Evolutionary conservation across 2,888 invertebrate species (phyloP).

Genomic region (Napeogenes sylphis): DNA sequence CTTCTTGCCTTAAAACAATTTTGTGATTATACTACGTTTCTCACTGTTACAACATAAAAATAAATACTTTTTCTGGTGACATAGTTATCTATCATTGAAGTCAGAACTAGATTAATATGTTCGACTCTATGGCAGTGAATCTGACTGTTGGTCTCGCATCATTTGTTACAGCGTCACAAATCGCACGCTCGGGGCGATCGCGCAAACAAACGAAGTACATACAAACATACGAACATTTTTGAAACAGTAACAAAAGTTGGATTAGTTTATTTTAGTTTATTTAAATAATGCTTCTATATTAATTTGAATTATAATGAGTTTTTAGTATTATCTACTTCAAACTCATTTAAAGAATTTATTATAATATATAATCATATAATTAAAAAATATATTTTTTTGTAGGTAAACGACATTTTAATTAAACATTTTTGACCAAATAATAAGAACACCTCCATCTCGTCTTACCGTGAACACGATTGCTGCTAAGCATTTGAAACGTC

Average conservation of each 20-base stretch:
- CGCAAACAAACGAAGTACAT: constrained; percentile 65
- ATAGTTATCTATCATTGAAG: background rate
- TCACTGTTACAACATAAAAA: background rate
- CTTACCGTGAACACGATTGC: no score
- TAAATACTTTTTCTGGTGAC: background rate
- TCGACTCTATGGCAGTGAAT: constrained; percentile 43
- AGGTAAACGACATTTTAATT: no score
- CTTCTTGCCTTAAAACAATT: background rate
- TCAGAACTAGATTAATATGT: background rate
- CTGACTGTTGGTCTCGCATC: constrained; percentile 51
- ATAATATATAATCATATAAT: background rate
- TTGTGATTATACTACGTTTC: background rate
- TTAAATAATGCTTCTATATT: no score
- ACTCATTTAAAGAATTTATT: no score
- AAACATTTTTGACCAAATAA: no score
- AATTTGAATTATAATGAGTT: no score
- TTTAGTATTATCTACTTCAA: no score
- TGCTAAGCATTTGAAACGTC: no score
- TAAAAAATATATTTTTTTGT: background rate
- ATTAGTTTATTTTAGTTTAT: background rate
- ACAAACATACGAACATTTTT: constrained; percentile 44
- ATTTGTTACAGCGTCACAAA: constrained; percentile 66
- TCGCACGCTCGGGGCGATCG: constrained; percentile 48
- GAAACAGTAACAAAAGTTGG: constrained; percentile 7
- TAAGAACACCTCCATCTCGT: no score